Conservation (phyloP, 2,113 vertebrate species). For the Varanus komodoensis region DNA sequence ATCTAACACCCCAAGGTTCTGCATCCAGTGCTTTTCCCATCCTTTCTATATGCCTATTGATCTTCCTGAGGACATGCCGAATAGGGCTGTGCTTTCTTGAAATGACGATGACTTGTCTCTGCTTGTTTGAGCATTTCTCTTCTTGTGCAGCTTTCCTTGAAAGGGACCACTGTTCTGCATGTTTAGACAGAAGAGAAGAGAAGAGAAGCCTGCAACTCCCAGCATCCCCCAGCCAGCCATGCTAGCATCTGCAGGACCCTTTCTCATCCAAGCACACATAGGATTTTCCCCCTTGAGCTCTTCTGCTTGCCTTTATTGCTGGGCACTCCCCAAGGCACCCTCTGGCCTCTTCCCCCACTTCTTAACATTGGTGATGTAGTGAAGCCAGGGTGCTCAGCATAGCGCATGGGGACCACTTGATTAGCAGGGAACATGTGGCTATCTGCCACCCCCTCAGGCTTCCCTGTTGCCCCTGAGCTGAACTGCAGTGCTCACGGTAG, state of each 20-base stretch:
- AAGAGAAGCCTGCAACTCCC: no score
- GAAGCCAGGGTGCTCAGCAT: slow-evolving; percentile 22
- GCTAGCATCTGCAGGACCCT: no score
- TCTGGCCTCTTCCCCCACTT: slow-evolving; percentile 55
- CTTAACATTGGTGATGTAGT: neutral
- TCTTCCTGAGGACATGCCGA: slow-evolving; percentile 34
- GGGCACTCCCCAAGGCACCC: slow-evolving; percentile 10
- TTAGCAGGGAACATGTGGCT: no score
- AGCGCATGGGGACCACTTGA: neutral
- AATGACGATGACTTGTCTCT: slow-evolving; percentile 11
- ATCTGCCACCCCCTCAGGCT: no score
- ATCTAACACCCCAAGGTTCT: neutral
- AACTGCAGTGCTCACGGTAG: no score
- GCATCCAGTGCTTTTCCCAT: slow-evolving; percentile 2
- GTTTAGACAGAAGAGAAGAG: no score
- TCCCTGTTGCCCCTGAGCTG: no score
- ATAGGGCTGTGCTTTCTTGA: slow-evolving; percentile 6
- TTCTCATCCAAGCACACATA: no score
- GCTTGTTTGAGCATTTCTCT: slow-evolving; percentile 5
- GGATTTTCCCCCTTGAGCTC: neutral
- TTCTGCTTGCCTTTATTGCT: neutral
- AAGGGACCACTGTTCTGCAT: slow-evolving; percentile 34
- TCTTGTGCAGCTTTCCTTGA: neutral
- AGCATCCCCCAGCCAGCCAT: no score
- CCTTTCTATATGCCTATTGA: neutral